A percentile compares a stretch with the other conserved stretches of the same genome.
Conservation (phyloP, 2,113 vertebrate genomes). For the Anthoscopus minutus region DNA sequence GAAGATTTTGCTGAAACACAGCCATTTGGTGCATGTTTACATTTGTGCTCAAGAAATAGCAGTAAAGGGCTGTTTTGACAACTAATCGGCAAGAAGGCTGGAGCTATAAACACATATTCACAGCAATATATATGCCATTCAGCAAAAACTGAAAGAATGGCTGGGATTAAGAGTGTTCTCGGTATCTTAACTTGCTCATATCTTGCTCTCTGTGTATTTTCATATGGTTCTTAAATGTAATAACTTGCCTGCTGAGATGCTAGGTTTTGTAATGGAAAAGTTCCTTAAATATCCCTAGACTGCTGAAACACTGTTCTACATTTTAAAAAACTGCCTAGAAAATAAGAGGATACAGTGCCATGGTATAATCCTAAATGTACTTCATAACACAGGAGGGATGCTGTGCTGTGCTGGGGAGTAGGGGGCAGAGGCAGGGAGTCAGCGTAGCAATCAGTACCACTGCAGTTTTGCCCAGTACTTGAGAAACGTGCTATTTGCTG, state of each 20-base stretch:
- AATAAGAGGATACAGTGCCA: not conserved
- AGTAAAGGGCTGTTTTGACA: not conserved
- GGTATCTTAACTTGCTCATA: not conserved
- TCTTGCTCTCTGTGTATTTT: not conserved
- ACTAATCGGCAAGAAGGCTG: not conserved
- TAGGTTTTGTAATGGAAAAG: not conserved
- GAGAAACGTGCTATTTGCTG: not conserved
- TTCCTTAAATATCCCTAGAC: not conserved
- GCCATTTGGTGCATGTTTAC: not conserved
- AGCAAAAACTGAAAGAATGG: not conserved
- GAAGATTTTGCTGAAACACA: not conserved
- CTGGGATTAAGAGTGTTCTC: not conserved
- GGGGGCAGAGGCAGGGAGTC: rapidly evolving
- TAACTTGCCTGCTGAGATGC: not conserved
- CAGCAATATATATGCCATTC: not conserved
- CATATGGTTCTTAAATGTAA: not conserved
- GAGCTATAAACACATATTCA: not conserved
- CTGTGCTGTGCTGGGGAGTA: not conserved
- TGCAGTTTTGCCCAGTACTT: not conserved
- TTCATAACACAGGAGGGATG: not conserved
- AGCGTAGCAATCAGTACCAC: not conserved
- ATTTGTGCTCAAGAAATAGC: not conserved
- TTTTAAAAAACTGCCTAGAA: not conserved
- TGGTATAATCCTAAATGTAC: not conserved
- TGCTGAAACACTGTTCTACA: not conserved